Evolutionary conservation across 1,140 invertebrate genomes (phyloP), one percentile per base, ranked within the genome.

Genomic region (Oppia nitens): DNA sequence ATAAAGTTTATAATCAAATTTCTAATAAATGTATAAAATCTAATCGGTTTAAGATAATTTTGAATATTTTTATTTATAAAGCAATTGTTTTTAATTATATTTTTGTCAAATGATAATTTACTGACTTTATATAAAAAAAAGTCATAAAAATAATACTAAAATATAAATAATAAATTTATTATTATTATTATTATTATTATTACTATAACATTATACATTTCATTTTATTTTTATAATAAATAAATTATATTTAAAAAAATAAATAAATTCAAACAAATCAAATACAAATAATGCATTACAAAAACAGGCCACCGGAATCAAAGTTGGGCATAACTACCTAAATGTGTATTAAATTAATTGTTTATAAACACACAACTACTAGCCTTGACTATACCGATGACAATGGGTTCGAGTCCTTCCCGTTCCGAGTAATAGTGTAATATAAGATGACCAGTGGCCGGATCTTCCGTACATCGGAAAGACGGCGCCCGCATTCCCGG

Each of bases 341-440:
- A n/a, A n/a, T n/a, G n/a, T 45, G 11, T n/a, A 45, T 45, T 45
- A 11, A 45, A 11, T 45, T n/a, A 45, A 11, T 45, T n/a, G n/a
- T 45, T 45, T n/a, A 11, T 11, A 11, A 11, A 11, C 11, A 45
- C 11, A 45, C 40, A 45, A 11, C 11, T 3, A 32, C 64, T 68
- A 76, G 90, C 88, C 81, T 90, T 93, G 3, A 93, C 88, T 63
- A 92, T 90, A 25, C 88, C 89, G 66, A 92, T 91, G 60, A 94
- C 89, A 66, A 94, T 93, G 66, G 87, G 81, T 69, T 93, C 87
- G 49, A 94, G 74, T n/a, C 87, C 88, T 9, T 86, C 86, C 61
- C 88, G 78, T 67, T 93, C 87, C 0, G 87, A 92, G 72, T 92
- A 94, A 74, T 93, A 93, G 72, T 93, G 88, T 6, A 94, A 76